These are phyloP conservation scores for Hippolais icterina DNA, from an alignment of 2,113 vertebrate genomes.

Conservation along the genomic window DNA sequence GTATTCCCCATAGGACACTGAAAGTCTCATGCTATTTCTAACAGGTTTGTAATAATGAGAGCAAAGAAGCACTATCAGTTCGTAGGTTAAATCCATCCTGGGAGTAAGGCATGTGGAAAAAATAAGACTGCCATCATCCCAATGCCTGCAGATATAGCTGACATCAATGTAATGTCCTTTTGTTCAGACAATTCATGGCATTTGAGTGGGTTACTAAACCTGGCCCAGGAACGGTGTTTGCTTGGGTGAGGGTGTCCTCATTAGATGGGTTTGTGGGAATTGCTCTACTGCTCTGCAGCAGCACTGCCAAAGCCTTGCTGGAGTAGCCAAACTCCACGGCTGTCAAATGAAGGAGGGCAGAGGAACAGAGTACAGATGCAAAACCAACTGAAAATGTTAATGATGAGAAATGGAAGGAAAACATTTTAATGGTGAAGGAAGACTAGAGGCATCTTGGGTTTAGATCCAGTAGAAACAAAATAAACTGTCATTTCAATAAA, in stretches of 20 bases:
- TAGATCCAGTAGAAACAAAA: background rate
- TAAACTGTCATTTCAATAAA: background rate
- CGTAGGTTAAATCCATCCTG: background rate
- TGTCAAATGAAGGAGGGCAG: background rate
- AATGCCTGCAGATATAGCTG: background rate
- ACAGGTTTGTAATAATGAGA: slow-evolving; percentile 66
- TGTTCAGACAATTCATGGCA: background rate
- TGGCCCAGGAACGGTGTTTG: background rate
- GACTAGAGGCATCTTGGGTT: background rate
- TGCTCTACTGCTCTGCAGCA: background rate
- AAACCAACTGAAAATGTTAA: background rate
- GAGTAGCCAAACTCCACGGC: background rate
- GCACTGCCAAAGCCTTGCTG: background rate
- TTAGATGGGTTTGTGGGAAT: background rate
- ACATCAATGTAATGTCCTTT: background rate
- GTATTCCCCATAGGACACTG: slow-evolving; percentile 20
- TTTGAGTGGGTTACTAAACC: background rate
- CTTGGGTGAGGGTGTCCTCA: background rate
- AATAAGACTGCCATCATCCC: background rate
- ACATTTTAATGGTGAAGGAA: background rate
- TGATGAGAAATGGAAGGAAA: background rate
- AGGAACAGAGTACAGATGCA: background rate
- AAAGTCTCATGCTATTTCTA: slow-evolving; percentile 64
- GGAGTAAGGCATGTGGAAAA: background rate
- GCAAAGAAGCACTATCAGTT: background rate